Conservation (phyloP, 64 coral and sea anemone genomes). For the Orbicella faveolata region DNA sequence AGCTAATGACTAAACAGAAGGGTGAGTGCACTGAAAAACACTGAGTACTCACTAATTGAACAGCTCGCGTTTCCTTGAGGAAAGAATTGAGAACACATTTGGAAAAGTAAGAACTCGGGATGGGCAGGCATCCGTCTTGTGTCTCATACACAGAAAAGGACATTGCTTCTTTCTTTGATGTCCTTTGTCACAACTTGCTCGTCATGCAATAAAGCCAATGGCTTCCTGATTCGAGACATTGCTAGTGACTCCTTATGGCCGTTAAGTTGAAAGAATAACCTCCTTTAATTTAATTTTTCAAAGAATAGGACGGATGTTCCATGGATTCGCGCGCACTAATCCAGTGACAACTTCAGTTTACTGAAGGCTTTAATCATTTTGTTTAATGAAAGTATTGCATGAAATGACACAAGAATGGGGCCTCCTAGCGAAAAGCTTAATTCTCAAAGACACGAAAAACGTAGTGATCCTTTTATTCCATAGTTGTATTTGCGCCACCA, state of each 20-base stretch:
- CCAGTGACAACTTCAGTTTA: conserved; percentile 38
- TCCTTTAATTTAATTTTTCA: conserved; percentile 38
- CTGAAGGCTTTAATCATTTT: conserved; percentile 31
- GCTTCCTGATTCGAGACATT: conserved; percentile 22
- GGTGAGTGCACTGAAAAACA: not conserved
- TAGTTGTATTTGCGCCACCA: not conserved
- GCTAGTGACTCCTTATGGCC: conserved; percentile 8
- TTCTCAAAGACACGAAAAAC: conserved; percentile 9
- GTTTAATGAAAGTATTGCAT: conserved; percentile 24
- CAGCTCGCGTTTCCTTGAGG: conserved; percentile 14
- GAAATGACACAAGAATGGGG: conserved; percentile 31
- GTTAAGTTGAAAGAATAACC: conserved; percentile 16
- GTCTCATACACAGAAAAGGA: conserved; percentile 2
- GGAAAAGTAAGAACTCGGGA: not conserved
- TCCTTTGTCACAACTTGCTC: conserved; percentile 12
- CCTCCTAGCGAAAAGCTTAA: not conserved
- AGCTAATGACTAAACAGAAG: not conserved
- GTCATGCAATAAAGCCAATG: not conserved
- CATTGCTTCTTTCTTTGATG: not conserved
- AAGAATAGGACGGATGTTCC: conserved; percentile 36
- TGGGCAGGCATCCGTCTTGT: not conserved
- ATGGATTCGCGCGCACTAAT: conserved; percentile 9
- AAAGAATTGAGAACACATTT: conserved; percentile 4
- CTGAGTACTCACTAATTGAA: conserved; percentile 1
- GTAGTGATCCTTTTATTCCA: not conserved